Evolutionary conservation across 2,797 vertebrate species (phyloP), one percentile per base, ranked within the genome.

Genomic region (Gobionotothen gibberifrons): DNA sequence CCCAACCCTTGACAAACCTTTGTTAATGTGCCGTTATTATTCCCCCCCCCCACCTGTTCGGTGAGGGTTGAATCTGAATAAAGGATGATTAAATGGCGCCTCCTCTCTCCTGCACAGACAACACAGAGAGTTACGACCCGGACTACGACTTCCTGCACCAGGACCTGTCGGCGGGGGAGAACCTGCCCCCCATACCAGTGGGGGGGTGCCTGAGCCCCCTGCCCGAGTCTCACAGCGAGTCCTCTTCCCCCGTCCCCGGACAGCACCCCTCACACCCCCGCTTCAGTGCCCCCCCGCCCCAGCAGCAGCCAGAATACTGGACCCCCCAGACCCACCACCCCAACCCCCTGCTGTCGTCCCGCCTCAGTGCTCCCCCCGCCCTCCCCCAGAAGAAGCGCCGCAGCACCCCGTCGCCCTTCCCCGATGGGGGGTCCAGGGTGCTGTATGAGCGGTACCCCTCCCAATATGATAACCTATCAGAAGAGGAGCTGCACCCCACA

Each of bases 121-220:
- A 89, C 82, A 72, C 93, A 82, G 98, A 99, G 89, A 96, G 93
- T 79, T 98, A 99, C 36, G 98, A 99, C 81, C 98, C 97, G 0
- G 98, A 99, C 91, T 99, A 99, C 15, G 98, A 99, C 91, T 99
- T 99, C 92, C 96, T 99, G 64, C 97, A 98, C 89, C 97, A 99
- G 91, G 98, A 99, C 93, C 93, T 99, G 85, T 99, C 98, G 0
- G 95, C 85, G 0, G 90, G 95, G 39, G 98, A 99, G 49, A 96
- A 96, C 87, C 90, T 97, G 69, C 94, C 96, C 63, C 95, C 95
- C 53, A 95, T 94, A 65, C 90, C 85, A 0, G 92, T 92, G 6
- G 93, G 94, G 43, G 93, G 94, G 36, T 86, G 93, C 82, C 95
- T 99, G 74, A 98, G 97, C 93, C 98, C 98, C 0, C 83, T 99